Percentiles rank a stretch among this genome's conserved stretches.
Conservation (phyloP, 2,797 vertebrate species). For the Choloepus didactylus region DNA sequence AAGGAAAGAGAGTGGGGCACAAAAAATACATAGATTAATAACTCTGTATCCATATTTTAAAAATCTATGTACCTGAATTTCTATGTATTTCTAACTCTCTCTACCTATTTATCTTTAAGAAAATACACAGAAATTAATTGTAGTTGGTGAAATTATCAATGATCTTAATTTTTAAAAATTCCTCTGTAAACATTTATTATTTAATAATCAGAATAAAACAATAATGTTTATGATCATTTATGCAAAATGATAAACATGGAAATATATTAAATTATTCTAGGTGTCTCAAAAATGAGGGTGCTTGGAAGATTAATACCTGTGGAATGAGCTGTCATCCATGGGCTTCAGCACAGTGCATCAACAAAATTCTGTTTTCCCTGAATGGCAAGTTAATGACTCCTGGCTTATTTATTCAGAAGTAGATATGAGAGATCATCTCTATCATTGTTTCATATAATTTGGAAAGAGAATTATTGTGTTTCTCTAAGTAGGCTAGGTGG, state of each 20-base stretch:
- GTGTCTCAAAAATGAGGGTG: not conserved
- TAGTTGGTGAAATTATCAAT: not conserved
- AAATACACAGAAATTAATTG: not conserved
- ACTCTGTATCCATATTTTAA: too few species aligned
- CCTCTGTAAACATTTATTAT: not conserved
- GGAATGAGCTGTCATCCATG: not conserved
- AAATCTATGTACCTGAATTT: not conserved
- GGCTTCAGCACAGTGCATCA: not conserved
- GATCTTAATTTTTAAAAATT: not conserved
- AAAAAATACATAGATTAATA: too few species aligned
- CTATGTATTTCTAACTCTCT: not conserved
- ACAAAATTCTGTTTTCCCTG: not conserved
- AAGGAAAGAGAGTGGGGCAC: not conserved
- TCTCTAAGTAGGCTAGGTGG: not conserved
- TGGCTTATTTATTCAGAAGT: not conserved
- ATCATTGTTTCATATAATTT: constrained; percentile 69
- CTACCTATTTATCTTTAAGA: not conserved
- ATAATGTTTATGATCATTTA: not conserved
- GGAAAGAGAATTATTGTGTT: constrained; percentile 52
- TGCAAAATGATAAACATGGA: not conserved
- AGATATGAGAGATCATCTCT: constrained; percentile 59
- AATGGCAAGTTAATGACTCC: not conserved
- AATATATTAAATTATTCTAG: not conserved
- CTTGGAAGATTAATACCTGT: not conserved
- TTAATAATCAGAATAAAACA: not conserved